These are phyloP conservation scores for Podarcis cretensis DNA, from an alignment of 2,113 vertebrate genomes.

Conservation along the genomic window DNA sequence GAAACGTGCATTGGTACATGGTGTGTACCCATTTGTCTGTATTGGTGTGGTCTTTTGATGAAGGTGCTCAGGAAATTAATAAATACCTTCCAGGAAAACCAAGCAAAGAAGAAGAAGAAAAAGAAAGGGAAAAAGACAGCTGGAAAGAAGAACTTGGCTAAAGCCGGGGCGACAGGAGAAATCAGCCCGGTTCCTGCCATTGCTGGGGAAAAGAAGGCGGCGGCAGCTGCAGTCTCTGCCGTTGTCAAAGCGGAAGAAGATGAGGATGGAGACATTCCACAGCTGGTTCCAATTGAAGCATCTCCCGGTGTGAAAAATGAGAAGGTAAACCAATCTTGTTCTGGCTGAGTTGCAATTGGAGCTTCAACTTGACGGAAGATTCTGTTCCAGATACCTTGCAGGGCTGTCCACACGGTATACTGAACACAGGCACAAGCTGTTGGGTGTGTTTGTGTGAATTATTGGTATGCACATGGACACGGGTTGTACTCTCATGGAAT, in stretches of 20 bases:
- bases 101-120: constrained; percentile 11
- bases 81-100: constrained; percentile 5
- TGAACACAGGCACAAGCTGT: no score
- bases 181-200: neutral
- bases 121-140: neutral
- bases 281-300: constrained; percentile 67
- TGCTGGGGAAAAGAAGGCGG: neutral
- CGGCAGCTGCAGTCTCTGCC: neutral
- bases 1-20: no score
- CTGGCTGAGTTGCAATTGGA: neutral
- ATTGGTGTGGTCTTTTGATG: neutral
- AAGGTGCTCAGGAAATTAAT: neutral
- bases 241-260: constrained; percentile 14
- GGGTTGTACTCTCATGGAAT: no score
- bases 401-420: no score
- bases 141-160: neutral
- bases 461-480: no score
- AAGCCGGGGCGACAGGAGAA: neutral
- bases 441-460: no score
- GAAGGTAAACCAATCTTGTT: constrained; percentile 36
- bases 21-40: neutral
- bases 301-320: neutral
- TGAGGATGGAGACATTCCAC: constrained; percentile 67
- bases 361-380: neutral
- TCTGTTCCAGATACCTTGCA: neutral